Evolutionary conservation across 2,888 invertebrate species (phyloP).

Genomic region (Diaphora mendica): DNA sequence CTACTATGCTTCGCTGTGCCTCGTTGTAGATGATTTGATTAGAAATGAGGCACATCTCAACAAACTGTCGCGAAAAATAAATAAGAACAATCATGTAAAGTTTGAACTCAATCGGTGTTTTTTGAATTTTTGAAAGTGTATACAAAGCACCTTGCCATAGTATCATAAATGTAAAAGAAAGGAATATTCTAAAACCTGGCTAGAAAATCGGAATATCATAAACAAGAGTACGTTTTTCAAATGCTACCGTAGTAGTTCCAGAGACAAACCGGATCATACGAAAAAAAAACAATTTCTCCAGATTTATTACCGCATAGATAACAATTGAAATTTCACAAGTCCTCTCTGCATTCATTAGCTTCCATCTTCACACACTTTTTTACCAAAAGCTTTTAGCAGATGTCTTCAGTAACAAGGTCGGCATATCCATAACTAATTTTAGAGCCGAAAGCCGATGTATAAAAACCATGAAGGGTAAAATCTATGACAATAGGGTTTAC

Average conservation of each 20-base stretch:
- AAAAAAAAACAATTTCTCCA: neutral
- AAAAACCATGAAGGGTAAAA: conserved; percentile 62
- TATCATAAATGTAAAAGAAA: too few species aligned
- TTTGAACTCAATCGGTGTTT: too few species aligned
- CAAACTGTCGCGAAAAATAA: too few species aligned
- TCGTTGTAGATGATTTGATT: too few species aligned
- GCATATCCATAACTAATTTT: conserved; percentile 48
- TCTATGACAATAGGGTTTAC: conserved; percentile 77
- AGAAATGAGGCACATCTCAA: too few species aligned
- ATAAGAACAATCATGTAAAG: too few species aligned
- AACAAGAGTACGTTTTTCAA: neutral
- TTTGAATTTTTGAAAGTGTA: too few species aligned
- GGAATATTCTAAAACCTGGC: neutral
- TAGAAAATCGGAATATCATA: neutral
- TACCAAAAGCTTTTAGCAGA: conserved; percentile 47
- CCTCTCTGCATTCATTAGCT: conserved; percentile 2
- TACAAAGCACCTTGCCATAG: too few species aligned
- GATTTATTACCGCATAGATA: neutral
- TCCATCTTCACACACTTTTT: conserved; percentile 31
- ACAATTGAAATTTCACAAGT: neutral
- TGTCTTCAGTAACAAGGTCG: conserved; percentile 38
- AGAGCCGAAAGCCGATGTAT: conserved; percentile 42
- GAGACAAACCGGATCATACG: neutral
- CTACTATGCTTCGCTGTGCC: too few species aligned
- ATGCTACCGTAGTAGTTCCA: neutral